Evolutionary conservation across 2,797 vertebrate species (phyloP).

Genomic region (Darevskia mixta): DNA sequence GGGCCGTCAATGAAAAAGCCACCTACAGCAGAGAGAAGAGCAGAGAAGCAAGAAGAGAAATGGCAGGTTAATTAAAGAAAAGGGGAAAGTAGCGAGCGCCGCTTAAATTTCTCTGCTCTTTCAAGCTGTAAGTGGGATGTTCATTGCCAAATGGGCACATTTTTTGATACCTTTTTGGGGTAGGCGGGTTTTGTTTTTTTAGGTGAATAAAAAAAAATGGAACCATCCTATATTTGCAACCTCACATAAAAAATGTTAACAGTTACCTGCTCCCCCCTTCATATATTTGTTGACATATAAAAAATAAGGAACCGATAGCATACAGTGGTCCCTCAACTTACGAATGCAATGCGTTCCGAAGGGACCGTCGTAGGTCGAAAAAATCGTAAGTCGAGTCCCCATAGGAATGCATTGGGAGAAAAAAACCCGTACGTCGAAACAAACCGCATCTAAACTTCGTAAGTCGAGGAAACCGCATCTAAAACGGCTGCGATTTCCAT

Average conservation of each 20-base stretch:
- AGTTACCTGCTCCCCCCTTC: slow-evolving; percentile 76
- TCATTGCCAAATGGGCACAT: slow-evolving; percentile 84
- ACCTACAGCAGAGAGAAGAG: slow-evolving; percentile 91
- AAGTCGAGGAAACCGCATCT: too few species aligned
- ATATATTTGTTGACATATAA: slow-evolving; percentile 51
- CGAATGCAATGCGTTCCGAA: too few species aligned
- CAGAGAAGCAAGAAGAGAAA: slow-evolving; percentile 83
- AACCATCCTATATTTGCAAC: slow-evolving; percentile 60
- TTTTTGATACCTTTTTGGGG: slow-evolving; percentile 37
- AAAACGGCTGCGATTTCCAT: too few species aligned
- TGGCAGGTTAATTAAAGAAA: slow-evolving; percentile 81
- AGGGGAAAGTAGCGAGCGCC: slow-evolving; percentile 77
- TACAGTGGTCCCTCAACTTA: neutral
- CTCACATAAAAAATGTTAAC: slow-evolving; percentile 70
- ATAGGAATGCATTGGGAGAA: too few species aligned
- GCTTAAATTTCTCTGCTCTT: slow-evolving; percentile 90
- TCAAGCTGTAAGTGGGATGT: slow-evolving; percentile 91
- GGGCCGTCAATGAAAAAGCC: slow-evolving; percentile 99
- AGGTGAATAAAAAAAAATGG: too few species aligned
- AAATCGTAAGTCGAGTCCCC: too few species aligned
- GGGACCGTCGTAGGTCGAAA: too few species aligned
- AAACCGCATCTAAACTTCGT: too few species aligned
- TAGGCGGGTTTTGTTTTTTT: too few species aligned
- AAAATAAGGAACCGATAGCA: slow-evolving; percentile 82
- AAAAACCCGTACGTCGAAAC: too few species aligned